A percentile compares a stretch with the other conserved stretches of the same genome.
Conservation (phyloP, 2,888 invertebrate species). For the Melangyna quadrimaculata region DNA sequence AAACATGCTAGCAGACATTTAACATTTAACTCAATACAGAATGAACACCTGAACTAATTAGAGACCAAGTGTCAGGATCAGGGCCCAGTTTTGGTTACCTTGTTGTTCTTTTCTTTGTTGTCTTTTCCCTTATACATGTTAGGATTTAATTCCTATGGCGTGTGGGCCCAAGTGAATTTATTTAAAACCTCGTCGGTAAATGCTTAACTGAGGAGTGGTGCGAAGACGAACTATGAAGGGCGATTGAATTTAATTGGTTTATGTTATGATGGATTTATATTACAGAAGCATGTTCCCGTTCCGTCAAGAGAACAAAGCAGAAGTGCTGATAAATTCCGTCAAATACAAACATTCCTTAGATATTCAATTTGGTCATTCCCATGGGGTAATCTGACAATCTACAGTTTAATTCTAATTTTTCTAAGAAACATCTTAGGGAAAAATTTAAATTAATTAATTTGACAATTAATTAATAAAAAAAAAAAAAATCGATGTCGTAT, state of each 20-base stretch:
- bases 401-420: no score
- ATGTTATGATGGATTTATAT: slow-evolving; percentile 25
- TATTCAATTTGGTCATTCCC: slow-evolving; percentile 9
- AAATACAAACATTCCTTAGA: slow-evolving; percentile 28
- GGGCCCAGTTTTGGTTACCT: slow-evolving; percentile 18
- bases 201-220: slow-evolving; percentile 71
- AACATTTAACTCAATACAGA: slow-evolving; percentile 31
- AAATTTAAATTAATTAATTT: no score
- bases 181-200: slow-evolving; percentile 72
- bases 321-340: slow-evolving; percentile 21
- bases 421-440: no score
- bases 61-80: slow-evolving; percentile 45
- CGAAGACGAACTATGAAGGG: no score
- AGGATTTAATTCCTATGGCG: neutral
- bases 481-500: no score
- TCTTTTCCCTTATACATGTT: neutral
- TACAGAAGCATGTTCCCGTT: no score
- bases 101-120: slow-evolving; percentile 4
- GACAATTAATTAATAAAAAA: no score
- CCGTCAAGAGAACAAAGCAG: neutral
- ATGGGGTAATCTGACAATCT: slow-evolving; percentile 42
- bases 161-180: slow-evolving; percentile 61
- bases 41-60: slow-evolving; percentile 65
- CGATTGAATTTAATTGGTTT: slow-evolving; percentile 2
- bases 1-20: slow-evolving; percentile 75